phyloP scores from a whole-genome alignment of 2,113 vertebrate genomes.

The Aphyosemion australe region DNA sequence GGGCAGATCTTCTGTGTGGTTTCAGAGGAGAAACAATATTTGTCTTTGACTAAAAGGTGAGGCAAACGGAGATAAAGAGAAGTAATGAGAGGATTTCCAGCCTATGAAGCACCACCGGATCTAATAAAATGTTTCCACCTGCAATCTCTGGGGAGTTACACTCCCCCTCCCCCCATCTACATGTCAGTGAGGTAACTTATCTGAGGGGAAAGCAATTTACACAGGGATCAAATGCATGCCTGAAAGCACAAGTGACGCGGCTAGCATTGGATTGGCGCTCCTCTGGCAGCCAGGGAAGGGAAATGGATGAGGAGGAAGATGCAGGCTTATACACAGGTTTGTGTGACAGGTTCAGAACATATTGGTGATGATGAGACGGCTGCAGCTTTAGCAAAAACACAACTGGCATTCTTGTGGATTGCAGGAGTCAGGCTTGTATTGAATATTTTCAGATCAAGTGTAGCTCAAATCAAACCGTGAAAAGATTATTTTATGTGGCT shows the following conservation, averaged over 20 bases:
- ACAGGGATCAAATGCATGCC: conserved; percentile 73
- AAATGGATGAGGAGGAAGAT: conserved; percentile 59
- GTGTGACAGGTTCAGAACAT: conserved; percentile 49
- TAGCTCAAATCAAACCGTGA: not conserved
- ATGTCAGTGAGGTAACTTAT: conserved; percentile 74
- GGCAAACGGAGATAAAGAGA: conserved; percentile 24
- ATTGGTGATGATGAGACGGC: conserved; percentile 38
- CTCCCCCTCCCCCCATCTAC: conserved; percentile 64
- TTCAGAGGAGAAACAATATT: too few species aligned
- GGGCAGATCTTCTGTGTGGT: too few species aligned
- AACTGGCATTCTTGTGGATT: conserved; percentile 35
- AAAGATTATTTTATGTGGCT: not conserved
- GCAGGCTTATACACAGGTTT: conserved; percentile 48
- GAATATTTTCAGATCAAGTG: conserved; percentile 16
- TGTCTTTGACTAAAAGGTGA: not conserved
- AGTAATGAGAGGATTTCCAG: conserved; percentile 52
- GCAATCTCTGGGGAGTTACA: conserved; percentile 60
- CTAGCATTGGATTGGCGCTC: conserved; percentile 56
- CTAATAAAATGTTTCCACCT: conserved; percentile 73
- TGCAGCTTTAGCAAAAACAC: conserved; percentile 16
- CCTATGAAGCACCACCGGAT: conserved; percentile 55
- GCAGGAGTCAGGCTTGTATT: not conserved
- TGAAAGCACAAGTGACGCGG: conserved; percentile 69
- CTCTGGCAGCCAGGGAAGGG: conserved; percentile 41
- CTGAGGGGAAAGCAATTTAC: conserved; percentile 75